Evolutionary conservation across 2,113 vertebrate genomes (phyloP).

Genomic region (Hippocampus zosterae): DNA sequence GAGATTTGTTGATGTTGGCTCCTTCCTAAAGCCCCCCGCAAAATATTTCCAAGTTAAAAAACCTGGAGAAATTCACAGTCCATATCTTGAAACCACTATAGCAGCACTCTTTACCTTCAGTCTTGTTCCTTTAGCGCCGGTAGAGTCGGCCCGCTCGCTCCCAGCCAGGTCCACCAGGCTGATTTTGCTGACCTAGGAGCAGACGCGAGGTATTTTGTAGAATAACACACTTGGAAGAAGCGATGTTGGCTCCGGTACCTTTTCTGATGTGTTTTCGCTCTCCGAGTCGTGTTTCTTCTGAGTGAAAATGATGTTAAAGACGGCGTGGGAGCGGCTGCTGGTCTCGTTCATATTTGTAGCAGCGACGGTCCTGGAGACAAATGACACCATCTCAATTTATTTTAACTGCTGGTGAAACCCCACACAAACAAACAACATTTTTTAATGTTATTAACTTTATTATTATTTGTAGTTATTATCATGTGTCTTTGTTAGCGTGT

Average conservation of each 20-base stretch:
- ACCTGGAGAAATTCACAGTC: not conserved
- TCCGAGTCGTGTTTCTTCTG: slow-evolving; percentile 87
- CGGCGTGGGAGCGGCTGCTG: slow-evolving; percentile 94
- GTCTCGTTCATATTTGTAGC: slow-evolving; percentile 99
- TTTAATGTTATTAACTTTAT: too few species aligned
- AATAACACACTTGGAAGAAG: not conserved
- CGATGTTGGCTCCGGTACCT: slow-evolving; percentile 61
- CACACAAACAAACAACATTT: too few species aligned
- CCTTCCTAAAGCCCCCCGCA: slow-evolving; percentile 78
- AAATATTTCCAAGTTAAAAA: not conserved
- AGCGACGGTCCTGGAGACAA: slow-evolving; percentile 83
- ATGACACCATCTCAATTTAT: not conserved
- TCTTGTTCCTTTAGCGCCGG: slow-evolving; percentile 92
- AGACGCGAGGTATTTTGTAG: slow-evolving; percentile 1
- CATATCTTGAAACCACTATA: not conserved
- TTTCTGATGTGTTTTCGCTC: slow-evolving; percentile 85
- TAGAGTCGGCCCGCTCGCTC: slow-evolving; percentile 92
- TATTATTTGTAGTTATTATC: too few species aligned
- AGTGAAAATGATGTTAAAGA: slow-evolving; percentile 99
- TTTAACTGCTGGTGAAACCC: too few species aligned
- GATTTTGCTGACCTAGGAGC: slow-evolving; percentile 90
- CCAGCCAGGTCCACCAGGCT: slow-evolving; percentile 96
- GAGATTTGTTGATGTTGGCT: slow-evolving; percentile 97
- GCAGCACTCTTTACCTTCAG: slow-evolving; percentile 80
- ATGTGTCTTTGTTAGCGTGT: too few species aligned